Base-by-base conservation (phyloP, 2,797 vertebrate species). In the Microcaecilia unicolor region DNA sequence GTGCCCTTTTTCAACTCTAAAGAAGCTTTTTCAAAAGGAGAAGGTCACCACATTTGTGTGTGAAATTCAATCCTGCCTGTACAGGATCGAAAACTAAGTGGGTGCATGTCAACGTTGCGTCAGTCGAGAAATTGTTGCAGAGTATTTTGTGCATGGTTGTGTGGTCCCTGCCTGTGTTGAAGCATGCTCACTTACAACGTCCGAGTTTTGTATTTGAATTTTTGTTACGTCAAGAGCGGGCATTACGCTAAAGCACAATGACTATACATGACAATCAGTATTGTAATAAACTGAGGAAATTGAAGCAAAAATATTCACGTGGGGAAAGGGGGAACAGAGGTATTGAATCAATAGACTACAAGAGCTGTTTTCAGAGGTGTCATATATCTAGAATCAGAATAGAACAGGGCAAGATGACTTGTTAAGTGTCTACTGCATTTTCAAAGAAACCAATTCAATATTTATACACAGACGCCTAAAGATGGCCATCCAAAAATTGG, bases 181-280 rank as follows among this genome's bases (percentile, higher is more conserved):
- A 76, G 84, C 83, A 83, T 85, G 83, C 76, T 80, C 69, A 56
- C 51, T 55, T 67, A 62, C 61, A 64, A 52, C 72, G 73, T 74
- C 70, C 51, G 37, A 42, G 42, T 72, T 76, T 74, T 74, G 40
- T 78, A 53, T 68, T 70, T 79, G 71, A 71, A 54, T 74, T 69
- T 58, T 15, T 15, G 66, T 80, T 73, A 62, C 65, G 71, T 75
- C 48, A 38, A 58, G 63, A 58, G 55, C 71, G 76, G 76, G 72
- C 74, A 76, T 80, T 80, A 74, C 67, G 65, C 60, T 74, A 74
- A 83, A 88, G 83, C 83, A 87, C 86, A 90, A 89, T 69, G 55
- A 71, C 64, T 56, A 46, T 73, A 53, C 63, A 49, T 1, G 87
- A 88, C 82, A 87, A 89, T 89, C 83, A 73, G 57, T 66, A 44